A percentile compares a stretch with the other conserved stretches of the same genome.
phyloP scores from a whole-genome alignment of 64 coral and sea anemone species.

The Acropora yongei region DNA sequence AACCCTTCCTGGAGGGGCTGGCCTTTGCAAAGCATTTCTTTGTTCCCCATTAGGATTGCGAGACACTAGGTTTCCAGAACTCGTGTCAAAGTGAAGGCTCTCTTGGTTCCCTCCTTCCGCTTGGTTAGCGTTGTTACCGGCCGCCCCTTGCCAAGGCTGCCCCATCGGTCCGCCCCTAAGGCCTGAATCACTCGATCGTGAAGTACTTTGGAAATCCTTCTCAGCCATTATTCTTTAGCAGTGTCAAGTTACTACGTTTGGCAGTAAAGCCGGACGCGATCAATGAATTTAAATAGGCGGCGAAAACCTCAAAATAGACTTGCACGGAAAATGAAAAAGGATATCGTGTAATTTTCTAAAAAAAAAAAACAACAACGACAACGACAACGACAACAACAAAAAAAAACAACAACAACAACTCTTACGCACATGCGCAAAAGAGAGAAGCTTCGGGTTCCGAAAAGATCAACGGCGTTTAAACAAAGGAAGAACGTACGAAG shows the following conservation, averaged over 20 bases:
- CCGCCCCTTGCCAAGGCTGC: not conserved
- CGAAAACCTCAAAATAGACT: not conserved
- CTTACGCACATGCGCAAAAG: no score
- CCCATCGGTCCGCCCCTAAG: not conserved
- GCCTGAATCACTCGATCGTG: not conserved
- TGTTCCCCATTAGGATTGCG: not conserved
- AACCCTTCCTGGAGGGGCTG: not conserved
- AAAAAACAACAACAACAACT: no score
- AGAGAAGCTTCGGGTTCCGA: no score
- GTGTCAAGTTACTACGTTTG: not conserved
- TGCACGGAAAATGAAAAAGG: no score
- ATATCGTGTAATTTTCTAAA: no score
- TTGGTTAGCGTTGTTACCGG: not conserved
- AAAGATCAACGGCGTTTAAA: no score
- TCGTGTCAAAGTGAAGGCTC: conserved; percentile 1
- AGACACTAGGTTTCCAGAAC: not conserved
- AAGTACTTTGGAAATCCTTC: not conserved
- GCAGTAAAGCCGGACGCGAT: not conserved
- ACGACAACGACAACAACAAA: no score
- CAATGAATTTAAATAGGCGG: no score
- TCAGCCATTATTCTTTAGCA: not conserved
- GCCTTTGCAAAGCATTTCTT: not conserved
- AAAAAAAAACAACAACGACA: no score
- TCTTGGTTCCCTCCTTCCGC: conserved; percentile 6
- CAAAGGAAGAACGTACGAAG: no score